phyloP scores from a whole-genome alignment of 2,797 vertebrate species.

The Anguilla marmorata region DNA sequence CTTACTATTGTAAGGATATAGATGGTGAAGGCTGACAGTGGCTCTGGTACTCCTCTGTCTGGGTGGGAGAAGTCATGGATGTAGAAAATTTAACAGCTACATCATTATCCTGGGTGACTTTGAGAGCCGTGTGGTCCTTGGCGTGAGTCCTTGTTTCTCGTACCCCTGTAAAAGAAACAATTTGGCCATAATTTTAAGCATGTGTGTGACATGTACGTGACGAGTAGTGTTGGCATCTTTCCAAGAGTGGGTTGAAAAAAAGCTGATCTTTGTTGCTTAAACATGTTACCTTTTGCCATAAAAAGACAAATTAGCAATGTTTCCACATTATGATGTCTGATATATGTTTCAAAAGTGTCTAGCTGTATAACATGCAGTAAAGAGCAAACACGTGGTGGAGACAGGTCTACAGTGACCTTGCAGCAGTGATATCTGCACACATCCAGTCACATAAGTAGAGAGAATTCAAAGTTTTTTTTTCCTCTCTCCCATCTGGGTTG shows the following conservation, averaged over 20 bases:
- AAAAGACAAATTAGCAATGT: constrained; percentile 73
- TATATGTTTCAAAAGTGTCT: constrained; percentile 45
- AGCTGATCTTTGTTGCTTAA: constrained; percentile 68
- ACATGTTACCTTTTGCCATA: constrained; percentile 59
- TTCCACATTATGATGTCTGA: constrained; percentile 62
- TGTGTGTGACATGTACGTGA: constrained; percentile 80
- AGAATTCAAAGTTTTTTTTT: constrained; percentile 49
- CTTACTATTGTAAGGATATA: constrained; percentile 64
- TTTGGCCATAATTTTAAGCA: constrained; percentile 80
- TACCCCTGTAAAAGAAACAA: constrained; percentile 82
- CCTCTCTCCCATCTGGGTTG: constrained; percentile 30
- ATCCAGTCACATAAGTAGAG: constrained; percentile 60
- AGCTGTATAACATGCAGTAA: constrained; percentile 66
- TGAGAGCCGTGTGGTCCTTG: constrained; percentile 80
- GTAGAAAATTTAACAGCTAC: constrained; percentile 82
- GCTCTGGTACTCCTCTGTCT: constrained; percentile 43
- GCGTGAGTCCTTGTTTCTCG: constrained; percentile 68
- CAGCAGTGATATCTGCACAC: constrained; percentile 58
- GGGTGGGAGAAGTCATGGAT: constrained; percentile 62
- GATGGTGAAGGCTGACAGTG: constrained; percentile 51
- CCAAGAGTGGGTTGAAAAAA: constrained; percentile 73
- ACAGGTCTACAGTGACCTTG: constrained; percentile 55
- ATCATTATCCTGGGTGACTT: constrained; percentile 80
- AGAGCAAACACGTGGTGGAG: constrained; percentile 45
- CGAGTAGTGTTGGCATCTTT: constrained; percentile 75